These are phyloP conservation scores for Phylloscopus trochiloides DNA, from an alignment of 2,113 vertebrate species.

Conservation along the genomic window DNA sequence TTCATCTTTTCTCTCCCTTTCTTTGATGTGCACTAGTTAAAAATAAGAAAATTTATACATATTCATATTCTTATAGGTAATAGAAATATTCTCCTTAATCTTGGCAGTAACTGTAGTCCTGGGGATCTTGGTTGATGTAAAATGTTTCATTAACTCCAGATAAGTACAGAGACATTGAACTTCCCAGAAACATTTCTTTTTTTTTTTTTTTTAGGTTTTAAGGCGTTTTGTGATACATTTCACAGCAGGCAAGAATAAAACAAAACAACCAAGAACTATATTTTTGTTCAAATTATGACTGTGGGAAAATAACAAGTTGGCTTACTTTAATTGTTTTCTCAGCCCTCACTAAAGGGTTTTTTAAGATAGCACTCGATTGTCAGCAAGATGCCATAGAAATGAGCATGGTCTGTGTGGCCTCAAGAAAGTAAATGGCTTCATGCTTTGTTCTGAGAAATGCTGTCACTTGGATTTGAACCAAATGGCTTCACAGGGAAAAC, in stretches of 20 bases:
- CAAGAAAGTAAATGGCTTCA: background rate
- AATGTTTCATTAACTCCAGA: background rate
- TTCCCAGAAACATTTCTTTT: background rate
- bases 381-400: background rate
- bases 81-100: background rate
- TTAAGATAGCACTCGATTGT: background rate
- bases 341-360: background rate
- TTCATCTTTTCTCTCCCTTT: background rate
- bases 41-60: background rate
- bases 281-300: background rate
- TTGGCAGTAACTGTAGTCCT: background rate
- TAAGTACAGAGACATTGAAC: background rate
- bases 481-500: conserved; percentile 9
- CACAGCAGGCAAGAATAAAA: background rate
- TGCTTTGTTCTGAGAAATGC: background rate
- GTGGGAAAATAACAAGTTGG: background rate
- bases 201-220: background rate
- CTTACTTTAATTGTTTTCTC: background rate
- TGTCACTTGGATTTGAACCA: background rate
- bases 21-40: background rate
- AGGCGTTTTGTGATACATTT: background rate
- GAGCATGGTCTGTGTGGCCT: background rate
- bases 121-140: background rate
- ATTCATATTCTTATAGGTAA: background rate
- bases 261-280: background rate